Conservation (phyloP, 2,113 vertebrate genomes). For the Ciconia maguari region DNA sequence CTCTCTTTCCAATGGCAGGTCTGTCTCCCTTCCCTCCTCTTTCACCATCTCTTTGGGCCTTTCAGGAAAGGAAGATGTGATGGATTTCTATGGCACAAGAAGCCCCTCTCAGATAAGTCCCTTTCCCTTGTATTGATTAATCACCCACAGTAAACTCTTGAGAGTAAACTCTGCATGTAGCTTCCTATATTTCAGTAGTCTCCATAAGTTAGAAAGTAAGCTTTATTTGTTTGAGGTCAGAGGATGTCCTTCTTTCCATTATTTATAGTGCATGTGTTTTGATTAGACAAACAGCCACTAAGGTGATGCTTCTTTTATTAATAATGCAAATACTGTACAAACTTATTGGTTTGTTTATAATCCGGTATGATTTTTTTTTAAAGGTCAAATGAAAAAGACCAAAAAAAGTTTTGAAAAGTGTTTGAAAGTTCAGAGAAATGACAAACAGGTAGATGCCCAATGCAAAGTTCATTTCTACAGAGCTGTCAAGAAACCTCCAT, state of each 20-base stretch:
- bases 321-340: constrained; percentile 48
- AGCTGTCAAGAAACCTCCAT: not conserved
- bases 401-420: constrained; percentile 57
- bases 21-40: not conserved
- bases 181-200: not conserved
- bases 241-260: constrained; percentile 19
- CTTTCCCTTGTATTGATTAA: not conserved
- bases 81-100: not conserved
- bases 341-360: constrained; percentile 63
- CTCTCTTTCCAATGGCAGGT: not conserved
- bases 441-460: not conserved
- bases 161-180: not conserved
- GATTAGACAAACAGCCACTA: constrained; percentile 20
- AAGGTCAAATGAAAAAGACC: constrained; percentile 43
- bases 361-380: not conserved
- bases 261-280: not conserved
- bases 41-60: not conserved
- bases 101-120: not conserved
- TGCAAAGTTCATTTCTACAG: not conserved
- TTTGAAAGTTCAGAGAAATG: constrained; percentile 56
- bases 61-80: not conserved
- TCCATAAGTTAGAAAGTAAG: not conserved
- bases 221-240: not conserved
- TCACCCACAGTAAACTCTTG: not conserved
- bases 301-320: constrained; percentile 45